Conservation (phyloP, 2,888 invertebrate genomes). For the Tyria jacobaeae region DNA sequence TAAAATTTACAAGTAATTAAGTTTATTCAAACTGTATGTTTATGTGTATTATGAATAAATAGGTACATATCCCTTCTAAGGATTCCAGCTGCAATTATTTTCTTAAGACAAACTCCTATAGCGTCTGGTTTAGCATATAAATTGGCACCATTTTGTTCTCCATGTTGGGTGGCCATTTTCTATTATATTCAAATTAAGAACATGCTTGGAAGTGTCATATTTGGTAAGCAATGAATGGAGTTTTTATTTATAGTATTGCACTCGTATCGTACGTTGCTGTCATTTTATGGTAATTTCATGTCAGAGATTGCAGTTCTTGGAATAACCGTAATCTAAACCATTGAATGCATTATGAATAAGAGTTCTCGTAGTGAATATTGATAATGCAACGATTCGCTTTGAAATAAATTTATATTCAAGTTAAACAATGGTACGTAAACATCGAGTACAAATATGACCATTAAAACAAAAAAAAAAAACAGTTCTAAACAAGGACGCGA, state of each 20-base stretch:
- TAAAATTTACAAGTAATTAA: not conserved
- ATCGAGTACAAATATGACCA: no score
- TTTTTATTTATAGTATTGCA: not conserved
- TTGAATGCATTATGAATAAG: not conserved
- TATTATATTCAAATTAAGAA: conserved; percentile 80
- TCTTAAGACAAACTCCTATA: conserved; percentile 49
- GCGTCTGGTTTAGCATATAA: conserved; percentile 67
- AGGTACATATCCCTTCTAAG: conserved; percentile 31
- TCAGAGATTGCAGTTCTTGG: conserved; percentile 3
- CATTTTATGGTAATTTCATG: conserved; percentile 4
- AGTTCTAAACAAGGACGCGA: no score
- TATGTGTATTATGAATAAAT: conserved; percentile 42
- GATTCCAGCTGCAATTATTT: conserved; percentile 51
- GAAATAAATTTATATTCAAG: not conserved
- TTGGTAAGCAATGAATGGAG: conserved; percentile 25
- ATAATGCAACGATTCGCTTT: not conserved
- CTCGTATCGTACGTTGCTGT: conserved; percentile 4
- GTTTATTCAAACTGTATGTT: not conserved
- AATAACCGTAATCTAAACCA: not conserved
- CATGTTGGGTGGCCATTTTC: conserved; percentile 66
- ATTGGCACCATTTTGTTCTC: conserved; percentile 62
- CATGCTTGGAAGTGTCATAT: conserved; percentile 38
- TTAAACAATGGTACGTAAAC: no score
- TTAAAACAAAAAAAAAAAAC: not conserved
- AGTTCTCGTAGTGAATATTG: not conserved